Conservation (phyloP, 1,140 invertebrate species). For the Glomeris maerens region DNA sequence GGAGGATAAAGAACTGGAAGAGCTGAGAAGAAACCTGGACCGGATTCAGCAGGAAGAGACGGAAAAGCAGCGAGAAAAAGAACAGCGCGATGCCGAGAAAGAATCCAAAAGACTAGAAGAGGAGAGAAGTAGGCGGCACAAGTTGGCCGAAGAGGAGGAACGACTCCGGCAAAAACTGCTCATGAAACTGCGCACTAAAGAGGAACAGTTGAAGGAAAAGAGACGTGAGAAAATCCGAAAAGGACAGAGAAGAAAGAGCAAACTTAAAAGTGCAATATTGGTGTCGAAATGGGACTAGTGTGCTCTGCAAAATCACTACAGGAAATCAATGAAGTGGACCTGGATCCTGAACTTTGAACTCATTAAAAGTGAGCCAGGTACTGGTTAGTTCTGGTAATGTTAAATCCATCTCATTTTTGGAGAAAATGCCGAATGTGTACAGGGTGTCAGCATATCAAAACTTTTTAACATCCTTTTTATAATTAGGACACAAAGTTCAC, state of each 20-base stretch:
- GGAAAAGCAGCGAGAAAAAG: constrained; percentile 11
- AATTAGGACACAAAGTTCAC: too few relatives aligned
- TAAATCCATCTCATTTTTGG: too few relatives aligned
- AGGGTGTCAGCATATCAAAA: too few relatives aligned
- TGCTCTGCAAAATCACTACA: too few relatives aligned
- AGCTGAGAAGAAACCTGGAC: constrained; percentile 18
- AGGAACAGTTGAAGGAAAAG: constrained; percentile 21
- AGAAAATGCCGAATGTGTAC: too few relatives aligned
- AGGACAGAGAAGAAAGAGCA: constrained; percentile 15
- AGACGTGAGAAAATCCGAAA: constrained; percentile 14
- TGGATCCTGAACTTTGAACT: too few relatives aligned
- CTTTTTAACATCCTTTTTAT: too few relatives aligned
- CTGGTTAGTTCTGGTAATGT: too few relatives aligned
- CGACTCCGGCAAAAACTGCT: constrained; percentile 1
- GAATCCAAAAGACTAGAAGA: constrained; percentile 6
- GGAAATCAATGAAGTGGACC: too few relatives aligned
- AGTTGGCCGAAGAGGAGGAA: constrained; percentile 12
- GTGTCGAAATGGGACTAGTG: too few relatives aligned
- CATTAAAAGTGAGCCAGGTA: too few relatives aligned
- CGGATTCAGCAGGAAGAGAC: constrained; percentile 26
- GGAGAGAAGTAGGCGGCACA: constrained; percentile 5
- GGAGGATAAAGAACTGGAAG: constrained; percentile 17
- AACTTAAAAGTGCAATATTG: constrained; percentile 17
- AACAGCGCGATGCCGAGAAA: background rate
- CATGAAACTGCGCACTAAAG: constrained; percentile 15